phyloP scores from a whole-genome alignment of 2,888 invertebrate species.

The Limnephilus lunatus region DNA sequence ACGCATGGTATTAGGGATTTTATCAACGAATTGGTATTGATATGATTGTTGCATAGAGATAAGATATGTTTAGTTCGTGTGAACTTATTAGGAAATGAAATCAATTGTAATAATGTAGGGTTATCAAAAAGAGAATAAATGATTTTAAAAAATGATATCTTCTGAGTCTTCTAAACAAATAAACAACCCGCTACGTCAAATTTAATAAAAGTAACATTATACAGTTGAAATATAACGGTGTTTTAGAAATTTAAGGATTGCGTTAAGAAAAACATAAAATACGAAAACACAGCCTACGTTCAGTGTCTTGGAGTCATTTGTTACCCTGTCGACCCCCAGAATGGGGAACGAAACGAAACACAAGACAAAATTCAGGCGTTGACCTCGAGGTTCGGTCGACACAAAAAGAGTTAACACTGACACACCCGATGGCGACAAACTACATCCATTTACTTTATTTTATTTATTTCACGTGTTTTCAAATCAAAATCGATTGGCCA shows the following conservation, averaged over 20 bases:
- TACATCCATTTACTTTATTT: not conserved
- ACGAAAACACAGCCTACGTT: not conserved
- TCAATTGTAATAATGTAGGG: too few relatives aligned
- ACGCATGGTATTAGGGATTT: too few relatives aligned
- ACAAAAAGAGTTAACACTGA: not conserved
- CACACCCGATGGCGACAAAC: not conserved
- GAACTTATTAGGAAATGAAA: too few relatives aligned
- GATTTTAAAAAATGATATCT: too few relatives aligned
- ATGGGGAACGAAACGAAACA: not conserved
- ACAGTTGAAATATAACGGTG: not conserved
- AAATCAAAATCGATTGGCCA: not conserved
- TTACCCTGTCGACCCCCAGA: not conserved
- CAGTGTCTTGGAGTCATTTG: not conserved
- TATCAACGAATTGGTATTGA: too few relatives aligned
- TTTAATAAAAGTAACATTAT: not conserved
- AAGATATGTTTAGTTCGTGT: too few relatives aligned
- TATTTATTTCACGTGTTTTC: not conserved
- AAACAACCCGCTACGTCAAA: not conserved
- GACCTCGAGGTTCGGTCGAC: not conserved
- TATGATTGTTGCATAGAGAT: too few relatives aligned
- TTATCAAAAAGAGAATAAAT: too few relatives aligned
- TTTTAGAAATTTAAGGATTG: not conserved
- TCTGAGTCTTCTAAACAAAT: not conserved
- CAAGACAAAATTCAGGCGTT: slow-evolving; percentile 10
- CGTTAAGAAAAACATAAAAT: not conserved